A percentile compares a stretch with the other conserved stretches of the same genome.
phyloP scores from a whole-genome alignment of 2,797 vertebrate species.

The Anomalospiza imberbis region DNA sequence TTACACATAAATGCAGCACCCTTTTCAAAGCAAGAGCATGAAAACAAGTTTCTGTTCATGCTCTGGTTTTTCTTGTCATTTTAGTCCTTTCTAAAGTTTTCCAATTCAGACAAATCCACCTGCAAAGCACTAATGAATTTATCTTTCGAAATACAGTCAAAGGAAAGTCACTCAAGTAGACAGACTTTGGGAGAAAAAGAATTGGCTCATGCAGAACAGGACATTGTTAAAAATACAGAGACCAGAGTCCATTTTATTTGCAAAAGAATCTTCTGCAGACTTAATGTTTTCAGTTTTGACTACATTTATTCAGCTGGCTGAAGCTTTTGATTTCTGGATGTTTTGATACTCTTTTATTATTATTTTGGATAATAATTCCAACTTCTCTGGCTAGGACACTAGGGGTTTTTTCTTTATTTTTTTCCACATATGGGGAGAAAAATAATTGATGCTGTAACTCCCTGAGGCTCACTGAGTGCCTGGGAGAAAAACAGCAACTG shows the following conservation, averaged over 20 bases:
- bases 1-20: background rate
- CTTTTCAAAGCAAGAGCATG: background rate
- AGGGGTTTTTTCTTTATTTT: background rate
- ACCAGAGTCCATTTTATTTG: background rate
- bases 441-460: constrained; percentile 52
- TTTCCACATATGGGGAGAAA: background rate
- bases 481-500: constrained; percentile 10
- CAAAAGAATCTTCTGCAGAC: background rate
- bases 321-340: constrained; percentile 42
- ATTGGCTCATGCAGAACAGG: background rate
- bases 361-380: constrained; percentile 42
- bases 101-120: background rate
- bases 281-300: constrained; percentile 38
- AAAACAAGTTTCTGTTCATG: background rate
- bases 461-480: constrained; percentile 6
- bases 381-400: background rate
- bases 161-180: background rate
- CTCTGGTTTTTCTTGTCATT: background rate
- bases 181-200: background rate
- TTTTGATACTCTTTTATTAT: constrained; percentile 25
- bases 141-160: background rate
- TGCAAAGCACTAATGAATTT: constrained; percentile 27
- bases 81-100: background rate
- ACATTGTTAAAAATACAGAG: constrained; percentile 26
- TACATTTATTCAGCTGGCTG: constrained; percentile 52